Evolutionary conservation across 2,797 vertebrate genomes (phyloP).

Genomic region (Taenioides sp.): DNA sequence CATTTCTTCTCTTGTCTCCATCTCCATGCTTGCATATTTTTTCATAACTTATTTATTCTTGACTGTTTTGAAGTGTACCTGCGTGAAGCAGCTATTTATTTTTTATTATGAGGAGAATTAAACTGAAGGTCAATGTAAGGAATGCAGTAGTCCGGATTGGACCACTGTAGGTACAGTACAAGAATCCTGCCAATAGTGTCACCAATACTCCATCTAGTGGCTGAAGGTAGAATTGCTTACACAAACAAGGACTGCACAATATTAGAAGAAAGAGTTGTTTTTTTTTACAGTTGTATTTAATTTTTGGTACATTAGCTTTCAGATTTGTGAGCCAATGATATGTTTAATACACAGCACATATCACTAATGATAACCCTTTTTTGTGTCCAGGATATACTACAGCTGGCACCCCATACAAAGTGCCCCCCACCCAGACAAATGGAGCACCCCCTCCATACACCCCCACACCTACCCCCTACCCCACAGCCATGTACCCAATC

Average conservation of each 20-base stretch:
- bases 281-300: not conserved
- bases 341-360: not conserved
- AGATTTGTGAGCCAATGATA: not conserved
- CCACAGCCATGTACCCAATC: conserved; percentile 97
- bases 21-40: too few species aligned
- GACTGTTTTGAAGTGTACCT: not conserved
- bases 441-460: conserved; percentile 96
- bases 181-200: conserved; percentile 11
- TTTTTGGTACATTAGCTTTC: not conserved
- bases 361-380: not conserved
- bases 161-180: not conserved
- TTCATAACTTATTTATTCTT: not conserved
- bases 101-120: not conserved
- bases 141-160: conserved; percentile 1
- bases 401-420: conserved; percentile 96
- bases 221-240: conserved; percentile 39
- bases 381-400: conserved; percentile 85
- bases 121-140: conserved; percentile 7
- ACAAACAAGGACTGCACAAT: not conserved
- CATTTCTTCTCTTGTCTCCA: not conserved
- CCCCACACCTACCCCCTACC: conserved; percentile 93
- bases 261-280: not conserved
- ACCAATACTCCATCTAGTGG: conserved; percentile 59
- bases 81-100: not conserved
- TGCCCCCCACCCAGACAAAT: conserved; percentile 94